phyloP scores from a whole-genome alignment of 2,113 vertebrate species.

The Oreochromis tanganicae region DNA sequence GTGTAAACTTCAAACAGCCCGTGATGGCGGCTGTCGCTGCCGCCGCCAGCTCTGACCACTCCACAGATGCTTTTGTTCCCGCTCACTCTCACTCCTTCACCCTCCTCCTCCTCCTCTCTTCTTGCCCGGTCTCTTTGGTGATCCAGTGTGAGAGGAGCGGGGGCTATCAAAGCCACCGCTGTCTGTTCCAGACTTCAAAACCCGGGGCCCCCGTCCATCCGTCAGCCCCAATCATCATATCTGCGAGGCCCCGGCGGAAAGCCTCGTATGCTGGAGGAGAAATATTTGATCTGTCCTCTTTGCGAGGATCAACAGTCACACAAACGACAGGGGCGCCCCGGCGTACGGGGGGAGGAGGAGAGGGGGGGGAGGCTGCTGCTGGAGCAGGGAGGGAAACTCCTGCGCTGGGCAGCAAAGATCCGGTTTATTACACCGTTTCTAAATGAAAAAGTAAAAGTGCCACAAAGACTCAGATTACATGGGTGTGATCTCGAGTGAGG shows the following conservation, averaged over 20 bases:
- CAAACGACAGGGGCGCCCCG: slow-evolving; percentile 42
- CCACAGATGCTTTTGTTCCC: slow-evolving; percentile 72
- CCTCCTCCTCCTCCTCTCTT: slow-evolving; percentile 19
- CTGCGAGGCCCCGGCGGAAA: slow-evolving; percentile 64
- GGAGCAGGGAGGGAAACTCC: background rate
- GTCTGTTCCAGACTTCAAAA: slow-evolving; percentile 77
- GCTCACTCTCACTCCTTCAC: slow-evolving; percentile 25
- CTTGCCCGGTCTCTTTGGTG: slow-evolving; percentile 69
- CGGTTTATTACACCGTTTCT: background rate
- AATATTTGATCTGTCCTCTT: slow-evolving; percentile 80
- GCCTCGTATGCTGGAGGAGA: slow-evolving; percentile 67
- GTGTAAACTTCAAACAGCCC: slow-evolving; percentile 73
- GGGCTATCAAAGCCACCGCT: slow-evolving; percentile 74
- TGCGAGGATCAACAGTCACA: slow-evolving; percentile 73
- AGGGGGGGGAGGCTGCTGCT: background rate
- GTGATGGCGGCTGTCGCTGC: slow-evolving; percentile 63
- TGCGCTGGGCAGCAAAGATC: background rate
- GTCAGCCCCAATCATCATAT: slow-evolving; percentile 77
- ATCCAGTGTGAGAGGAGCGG: slow-evolving; percentile 56
- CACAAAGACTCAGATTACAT: background rate
- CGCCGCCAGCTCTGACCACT: slow-evolving; percentile 66
- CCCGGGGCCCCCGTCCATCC: slow-evolving; percentile 60
- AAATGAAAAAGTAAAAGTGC: background rate
- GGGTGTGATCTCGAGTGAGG: background rate
- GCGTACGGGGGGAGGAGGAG: background rate